Conservation (phyloP, 30 jellyfish, hydroid and myxozoan genomes). For the Phacellophora camtschatica region DNA sequence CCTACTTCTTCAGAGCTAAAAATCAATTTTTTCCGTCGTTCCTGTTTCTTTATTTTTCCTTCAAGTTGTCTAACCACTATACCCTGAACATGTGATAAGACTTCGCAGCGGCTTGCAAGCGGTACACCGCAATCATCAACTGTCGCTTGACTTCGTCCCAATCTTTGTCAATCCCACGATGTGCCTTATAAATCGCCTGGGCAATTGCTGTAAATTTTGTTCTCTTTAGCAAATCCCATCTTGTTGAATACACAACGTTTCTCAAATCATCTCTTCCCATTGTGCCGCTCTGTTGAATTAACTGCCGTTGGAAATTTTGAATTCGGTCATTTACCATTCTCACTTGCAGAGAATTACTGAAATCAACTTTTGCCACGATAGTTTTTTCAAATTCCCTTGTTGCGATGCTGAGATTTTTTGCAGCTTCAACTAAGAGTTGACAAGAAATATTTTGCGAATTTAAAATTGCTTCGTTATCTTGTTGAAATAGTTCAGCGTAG, state of each 20-base stretch:
- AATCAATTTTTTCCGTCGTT: no score
- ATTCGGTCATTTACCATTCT: conserved; percentile 61
- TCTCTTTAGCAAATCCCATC: conserved; percentile 34
- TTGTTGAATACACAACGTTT: conserved; percentile 75
- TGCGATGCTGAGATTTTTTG: neutral
- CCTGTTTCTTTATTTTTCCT: no score
- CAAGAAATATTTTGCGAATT: no score
- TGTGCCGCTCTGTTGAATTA: conserved; percentile 59
- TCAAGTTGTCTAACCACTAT: no score
- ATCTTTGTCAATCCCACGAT: conserved; percentile 46
- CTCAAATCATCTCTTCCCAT: conserved; percentile 66
- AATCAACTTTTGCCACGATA: no score
- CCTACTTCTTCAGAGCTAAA: no score
- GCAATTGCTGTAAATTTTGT: conserved; percentile 77
- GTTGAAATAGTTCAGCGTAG: conserved; percentile 18
- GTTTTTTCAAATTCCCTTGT: neutral
- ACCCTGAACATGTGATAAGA: no score
- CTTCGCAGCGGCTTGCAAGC: conserved; percentile 49
- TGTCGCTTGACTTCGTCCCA: conserved; percentile 80
- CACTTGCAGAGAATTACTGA: conserved; percentile 41
- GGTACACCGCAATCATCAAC: conserved; percentile 52
- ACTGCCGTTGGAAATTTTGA: conserved; percentile 37
- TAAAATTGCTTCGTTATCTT: no score
- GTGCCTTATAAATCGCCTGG: conserved; percentile 69
- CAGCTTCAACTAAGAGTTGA: no score